Evolutionary conservation across 1,140 invertebrate genomes (phyloP), one percentile per base, ranked within the genome.

Genomic region (Neoseiulus cucumeris): DNA sequence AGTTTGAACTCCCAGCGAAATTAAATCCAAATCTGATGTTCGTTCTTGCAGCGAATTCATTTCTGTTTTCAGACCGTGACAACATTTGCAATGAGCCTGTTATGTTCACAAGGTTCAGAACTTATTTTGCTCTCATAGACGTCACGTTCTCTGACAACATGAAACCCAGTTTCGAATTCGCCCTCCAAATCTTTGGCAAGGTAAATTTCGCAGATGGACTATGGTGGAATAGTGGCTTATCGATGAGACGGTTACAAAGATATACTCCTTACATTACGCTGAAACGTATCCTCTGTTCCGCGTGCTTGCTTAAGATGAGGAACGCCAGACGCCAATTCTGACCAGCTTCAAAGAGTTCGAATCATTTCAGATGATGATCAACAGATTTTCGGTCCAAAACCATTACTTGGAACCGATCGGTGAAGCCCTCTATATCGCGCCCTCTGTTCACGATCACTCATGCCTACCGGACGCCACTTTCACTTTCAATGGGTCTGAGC

Each of bases 311-410:
- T 9, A 9, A 39, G 4, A 39, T 9, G 33, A 39, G 33, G 9
- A 39, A 39, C 9, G 33, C 9, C 33, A 39, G 4, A 6, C 33
- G n/a, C n/a, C n/a, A n/a, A n/a, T n/a, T n/a, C n/a, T n/a, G n/a
- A n/a, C n/a, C n/a, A n/a, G n/a, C n/a, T n/a, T n/a, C n/a, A n/a
- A n/a, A n/a, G n/a, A n/a, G n/a, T n/a, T n/a, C n/a, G n/a, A n/a
- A n/a, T n/a, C 45, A 59, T 25, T 25, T 17, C 22, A 59, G 51
- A 59, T 59, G 51, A 59, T 59, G 14, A 59, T 59, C 17, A 59
- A 59, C 22, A 25, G 51, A 17, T 59, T 59, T 9, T 59, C 51
- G 25, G 51, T 59, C 2, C 51, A 59, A 25, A 59, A 20, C 22
- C 9, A 4, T 6, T 59, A 59, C 22, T 9, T 59, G 22, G 51